These are phyloP conservation scores for Poeciliopsis presidionis DNA, from an alignment of 2,797 vertebrate genomes.

Conservation along the genomic window DNA sequence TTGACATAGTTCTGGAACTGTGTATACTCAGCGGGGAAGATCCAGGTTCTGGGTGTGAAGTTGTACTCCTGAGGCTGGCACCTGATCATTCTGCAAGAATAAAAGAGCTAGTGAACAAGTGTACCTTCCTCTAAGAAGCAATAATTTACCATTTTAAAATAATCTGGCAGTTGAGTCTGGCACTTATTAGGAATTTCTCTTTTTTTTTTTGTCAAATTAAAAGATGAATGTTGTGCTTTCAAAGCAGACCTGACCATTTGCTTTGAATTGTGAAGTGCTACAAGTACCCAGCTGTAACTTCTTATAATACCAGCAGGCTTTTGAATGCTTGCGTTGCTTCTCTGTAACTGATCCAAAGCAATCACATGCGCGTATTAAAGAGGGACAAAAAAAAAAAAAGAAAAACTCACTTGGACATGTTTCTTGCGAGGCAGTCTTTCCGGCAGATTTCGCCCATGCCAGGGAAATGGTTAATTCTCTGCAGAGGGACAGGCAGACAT, in stretches of 20 bases:
- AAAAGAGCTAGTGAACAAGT: background rate
- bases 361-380: slow-evolving; percentile 19
- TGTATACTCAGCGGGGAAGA: slow-evolving; percentile 96
- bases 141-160: slow-evolving; percentile 13
- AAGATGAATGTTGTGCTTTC: slow-evolving; percentile 15
- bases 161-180: slow-evolving; percentile 7
- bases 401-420: slow-evolving; percentile 97
- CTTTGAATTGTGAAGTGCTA: slow-evolving; percentile 16
- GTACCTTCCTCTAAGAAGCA: slow-evolving; percentile 6
- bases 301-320: slow-evolving; percentile 15
- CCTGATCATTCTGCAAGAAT: slow-evolving; percentile 91
- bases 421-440: slow-evolving; percentile 98
- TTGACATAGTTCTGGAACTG: slow-evolving; percentile 98
- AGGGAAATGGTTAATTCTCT: slow-evolving; percentile 99
- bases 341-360: slow-evolving; percentile 28
- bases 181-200: background rate
- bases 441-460: slow-evolving; percentile 99
- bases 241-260: slow-evolving; percentile 12
- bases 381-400: slow-evolving; percentile 30
- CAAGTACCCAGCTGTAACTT: slow-evolving; percentile 31
- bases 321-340: slow-evolving; percentile 23
- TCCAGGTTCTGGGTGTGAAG: slow-evolving; percentile 98
- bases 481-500: slow-evolving; percentile 80
- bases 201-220: background rate
- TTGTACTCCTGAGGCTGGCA: slow-evolving; percentile 95